phyloP scores from a whole-genome alignment of 2,888 invertebrate species.

The Chrysotoxum bicinctum region DNA sequence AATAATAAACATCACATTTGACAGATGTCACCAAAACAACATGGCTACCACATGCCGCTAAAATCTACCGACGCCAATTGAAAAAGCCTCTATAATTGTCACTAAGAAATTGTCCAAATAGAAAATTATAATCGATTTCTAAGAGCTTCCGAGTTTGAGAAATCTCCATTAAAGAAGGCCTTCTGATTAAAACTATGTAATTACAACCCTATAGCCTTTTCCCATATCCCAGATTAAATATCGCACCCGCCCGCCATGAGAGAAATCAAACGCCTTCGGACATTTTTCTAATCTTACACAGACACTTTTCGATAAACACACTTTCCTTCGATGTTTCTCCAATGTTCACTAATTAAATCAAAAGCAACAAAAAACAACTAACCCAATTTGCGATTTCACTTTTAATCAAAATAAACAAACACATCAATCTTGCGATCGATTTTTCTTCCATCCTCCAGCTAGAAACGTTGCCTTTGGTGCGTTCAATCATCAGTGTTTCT shows the following conservation, averaged over 20 bases:
- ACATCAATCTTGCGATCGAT: constrained; percentile 21
- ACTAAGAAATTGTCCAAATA: too few relatives aligned
- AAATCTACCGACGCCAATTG: too few relatives aligned
- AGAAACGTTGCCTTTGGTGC: constrained; percentile 17
- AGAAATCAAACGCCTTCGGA: background rate
- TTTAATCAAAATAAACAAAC: constrained; percentile 42
- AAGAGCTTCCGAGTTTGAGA: too few relatives aligned
- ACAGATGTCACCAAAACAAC: too few relatives aligned
- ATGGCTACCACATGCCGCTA: too few relatives aligned
- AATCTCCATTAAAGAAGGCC: too few relatives aligned
- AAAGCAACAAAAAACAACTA: constrained; percentile 11
- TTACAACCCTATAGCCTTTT: background rate
- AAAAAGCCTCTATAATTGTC: too few relatives aligned
- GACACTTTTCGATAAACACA: background rate
- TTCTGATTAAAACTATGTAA: too few relatives aligned
- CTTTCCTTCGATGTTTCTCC: background rate
- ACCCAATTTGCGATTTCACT: constrained; percentile 59
- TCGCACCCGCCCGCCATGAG: background rate
- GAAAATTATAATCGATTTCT: too few relatives aligned
- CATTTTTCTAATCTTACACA: background rate
- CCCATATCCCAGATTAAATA: background rate
- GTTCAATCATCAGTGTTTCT: background rate
- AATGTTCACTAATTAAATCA: constrained; percentile 10
- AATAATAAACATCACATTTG: too few relatives aligned
- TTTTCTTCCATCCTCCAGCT: constrained; percentile 21